These are phyloP conservation scores for Grammomys surdaster DNA, from an alignment of 2,113 vertebrate genomes.

Conservation along the genomic window DNA sequence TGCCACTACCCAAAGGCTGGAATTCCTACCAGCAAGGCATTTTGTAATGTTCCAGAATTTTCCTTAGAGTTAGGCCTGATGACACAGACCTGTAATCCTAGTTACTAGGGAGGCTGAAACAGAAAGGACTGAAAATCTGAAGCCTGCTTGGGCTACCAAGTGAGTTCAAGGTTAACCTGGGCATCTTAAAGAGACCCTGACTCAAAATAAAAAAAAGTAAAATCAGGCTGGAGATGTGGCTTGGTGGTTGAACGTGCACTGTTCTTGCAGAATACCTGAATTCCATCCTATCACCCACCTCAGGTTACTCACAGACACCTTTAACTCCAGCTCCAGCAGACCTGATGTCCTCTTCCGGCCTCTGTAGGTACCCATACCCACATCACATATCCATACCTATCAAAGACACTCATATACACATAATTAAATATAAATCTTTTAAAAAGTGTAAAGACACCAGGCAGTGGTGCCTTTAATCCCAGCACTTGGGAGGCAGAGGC, in stretches of 20 bases:
- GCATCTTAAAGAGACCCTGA: not conserved
- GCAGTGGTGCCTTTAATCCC: no score
- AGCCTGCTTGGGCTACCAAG: not conserved
- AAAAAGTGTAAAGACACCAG: not conserved
- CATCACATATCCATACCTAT: not conserved
- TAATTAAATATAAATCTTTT: not conserved
- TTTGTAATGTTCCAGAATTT: not conserved
- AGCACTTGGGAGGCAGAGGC: no score
- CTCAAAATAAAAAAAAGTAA: no score
- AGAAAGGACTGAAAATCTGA: not conserved
- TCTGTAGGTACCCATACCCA: not conserved
- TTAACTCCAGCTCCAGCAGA: no score
- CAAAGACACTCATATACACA: not conserved
- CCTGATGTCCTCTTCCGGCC: no score
- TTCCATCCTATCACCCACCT: not conserved
- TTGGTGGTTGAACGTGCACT: not conserved
- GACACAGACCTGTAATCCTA: not conserved
- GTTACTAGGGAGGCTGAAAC: not conserved
- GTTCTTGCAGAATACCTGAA: not conserved
- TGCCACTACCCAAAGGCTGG: not conserved
- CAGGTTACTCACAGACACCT: not conserved
- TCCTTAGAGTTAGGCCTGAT: not conserved
- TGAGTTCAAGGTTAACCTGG: not conserved
- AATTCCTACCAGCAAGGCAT: not conserved
- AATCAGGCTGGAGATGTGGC: not conserved